Evolutionary conservation across 2,113 vertebrate species (phyloP).

Genomic region (Phrynocephalus versicolor): DNA sequence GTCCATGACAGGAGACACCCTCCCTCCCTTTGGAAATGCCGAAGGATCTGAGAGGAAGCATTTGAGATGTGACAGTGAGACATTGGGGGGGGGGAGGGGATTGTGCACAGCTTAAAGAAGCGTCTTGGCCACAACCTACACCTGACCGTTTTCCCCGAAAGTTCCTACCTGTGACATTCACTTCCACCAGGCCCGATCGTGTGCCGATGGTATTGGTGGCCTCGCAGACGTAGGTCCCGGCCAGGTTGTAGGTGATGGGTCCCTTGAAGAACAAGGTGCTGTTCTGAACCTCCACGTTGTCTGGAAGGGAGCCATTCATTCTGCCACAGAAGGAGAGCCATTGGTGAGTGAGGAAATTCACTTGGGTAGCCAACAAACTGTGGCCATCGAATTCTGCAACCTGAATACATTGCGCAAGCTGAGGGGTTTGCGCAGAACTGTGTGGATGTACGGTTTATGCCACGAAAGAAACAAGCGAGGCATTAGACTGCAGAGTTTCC

Average conservation of each 20-base stretch:
- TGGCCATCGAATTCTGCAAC: no score
- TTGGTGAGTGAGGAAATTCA: not conserved
- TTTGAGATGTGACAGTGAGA: not conserved
- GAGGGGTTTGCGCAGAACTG: not conserved
- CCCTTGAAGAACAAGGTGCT: slow-evolving; percentile 94
- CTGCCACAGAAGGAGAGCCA: slow-evolving; percentile 66
- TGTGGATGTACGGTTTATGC: no score
- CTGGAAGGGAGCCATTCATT: slow-evolving; percentile 91
- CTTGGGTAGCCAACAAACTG: not conserved
- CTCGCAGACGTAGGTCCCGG: slow-evolving; percentile 92
- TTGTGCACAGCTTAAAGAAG: rapidly evolving
- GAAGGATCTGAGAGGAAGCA: rapidly evolving
- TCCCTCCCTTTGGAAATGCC: not conserved
- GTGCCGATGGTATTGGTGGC: slow-evolving; percentile 94
- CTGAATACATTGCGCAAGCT: not conserved
- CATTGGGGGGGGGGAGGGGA: not conserved
- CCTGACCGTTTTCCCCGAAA: not conserved
- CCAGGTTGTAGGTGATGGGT: slow-evolving; percentile 86
- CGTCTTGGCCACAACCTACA: not conserved
- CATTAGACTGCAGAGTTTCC: not conserved
- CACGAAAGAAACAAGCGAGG: not conserved
- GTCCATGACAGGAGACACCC: not conserved
- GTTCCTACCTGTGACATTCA: slow-evolving; percentile 95
- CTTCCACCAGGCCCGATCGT: slow-evolving; percentile 90
- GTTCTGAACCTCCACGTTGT: slow-evolving; percentile 91